These are phyloP conservation scores for Plusia festucae DNA, from an alignment of 2,888 invertebrate genomes.

Conservation along the genomic window DNA sequence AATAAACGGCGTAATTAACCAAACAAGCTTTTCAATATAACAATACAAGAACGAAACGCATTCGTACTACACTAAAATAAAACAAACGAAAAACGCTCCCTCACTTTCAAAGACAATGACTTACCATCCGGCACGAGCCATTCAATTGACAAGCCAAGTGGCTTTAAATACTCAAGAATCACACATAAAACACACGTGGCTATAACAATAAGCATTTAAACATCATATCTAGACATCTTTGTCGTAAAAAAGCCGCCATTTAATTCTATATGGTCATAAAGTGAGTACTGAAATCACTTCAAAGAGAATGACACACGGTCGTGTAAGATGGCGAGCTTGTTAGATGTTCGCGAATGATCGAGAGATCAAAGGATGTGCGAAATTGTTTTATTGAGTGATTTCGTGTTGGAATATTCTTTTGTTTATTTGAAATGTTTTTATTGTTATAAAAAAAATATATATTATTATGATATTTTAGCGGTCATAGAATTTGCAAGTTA, in stretches of 20 bases:
- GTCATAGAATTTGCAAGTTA: background rate
- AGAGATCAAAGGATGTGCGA: conserved; percentile 44
- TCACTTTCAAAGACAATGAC: conserved; percentile 29
- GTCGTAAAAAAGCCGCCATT: conserved; percentile 73
- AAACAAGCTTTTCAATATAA: background rate
- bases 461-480: background rate
- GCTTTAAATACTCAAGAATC: conserved; percentile 17
- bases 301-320: conserved; percentile 50
- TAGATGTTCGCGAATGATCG: conserved; percentile 39
- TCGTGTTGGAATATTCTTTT: background rate
- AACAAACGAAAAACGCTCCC: conserved; percentile 16
- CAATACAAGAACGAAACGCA: background rate
- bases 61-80: conserved; percentile 2
- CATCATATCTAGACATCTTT: conserved; percentile 69
- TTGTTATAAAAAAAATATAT: too few species aligned
- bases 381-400: conserved; percentile 18
- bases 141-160: conserved; percentile 29
- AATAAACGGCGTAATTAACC: conserved; percentile 1
- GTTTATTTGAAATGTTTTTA: background rate
- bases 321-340: conserved; percentile 22
- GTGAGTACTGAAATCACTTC: conserved; percentile 62
- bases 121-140: conserved; percentile 35
- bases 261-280: conserved; percentile 70
- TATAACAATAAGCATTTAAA: conserved; percentile 63
- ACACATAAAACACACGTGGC: conserved; percentile 43